Conservation (phyloP, 2,797 vertebrate species). For the Melanotaenia boesemani region DNA sequence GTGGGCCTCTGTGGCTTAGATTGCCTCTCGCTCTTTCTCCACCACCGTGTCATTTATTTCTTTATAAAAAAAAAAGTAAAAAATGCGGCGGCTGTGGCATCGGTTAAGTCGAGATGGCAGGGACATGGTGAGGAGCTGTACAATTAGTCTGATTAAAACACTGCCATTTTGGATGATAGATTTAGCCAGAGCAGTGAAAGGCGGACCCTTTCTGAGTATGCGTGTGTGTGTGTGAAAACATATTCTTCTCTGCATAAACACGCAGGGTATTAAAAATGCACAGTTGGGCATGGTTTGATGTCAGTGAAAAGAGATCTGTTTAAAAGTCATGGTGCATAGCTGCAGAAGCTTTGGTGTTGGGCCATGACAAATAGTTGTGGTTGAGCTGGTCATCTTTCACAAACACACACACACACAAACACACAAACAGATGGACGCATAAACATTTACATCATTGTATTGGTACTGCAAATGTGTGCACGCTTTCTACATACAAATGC, state of each 20-base stretch:
- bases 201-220: constrained; percentile 41
- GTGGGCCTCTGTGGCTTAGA: constrained; percentile 78
- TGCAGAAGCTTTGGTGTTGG: constrained; percentile 78
- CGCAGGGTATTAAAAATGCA: constrained; percentile 71
- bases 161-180: constrained; percentile 70
- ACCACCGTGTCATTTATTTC: constrained; percentile 71
- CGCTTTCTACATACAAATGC: constrained; percentile 33
- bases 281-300: constrained; percentile 72
- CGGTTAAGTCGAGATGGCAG: constrained; percentile 72
- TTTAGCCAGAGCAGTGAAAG: constrained; percentile 50
- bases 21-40: constrained; percentile 74
- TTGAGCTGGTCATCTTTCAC: constrained; percentile 61
- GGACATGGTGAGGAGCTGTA: constrained; percentile 59
- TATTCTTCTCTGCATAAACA: constrained; percentile 74
- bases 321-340: constrained; percentile 77
- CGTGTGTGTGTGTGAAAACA: constrained; percentile 49
- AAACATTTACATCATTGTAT: constrained; percentile 55
- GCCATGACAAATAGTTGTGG: constrained; percentile 77
- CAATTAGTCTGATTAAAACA: constrained; percentile 80
- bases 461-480: constrained; percentile 23
- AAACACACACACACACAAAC: constrained; percentile 31
- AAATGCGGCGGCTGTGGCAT: constrained; percentile 45
- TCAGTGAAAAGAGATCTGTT: constrained; percentile 75
- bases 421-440: constrained; percentile 3
- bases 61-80: constrained; percentile 47